phyloP scores from a whole-genome alignment of 2,888 invertebrate genomes.

The Synanthedon vespiformis region DNA sequence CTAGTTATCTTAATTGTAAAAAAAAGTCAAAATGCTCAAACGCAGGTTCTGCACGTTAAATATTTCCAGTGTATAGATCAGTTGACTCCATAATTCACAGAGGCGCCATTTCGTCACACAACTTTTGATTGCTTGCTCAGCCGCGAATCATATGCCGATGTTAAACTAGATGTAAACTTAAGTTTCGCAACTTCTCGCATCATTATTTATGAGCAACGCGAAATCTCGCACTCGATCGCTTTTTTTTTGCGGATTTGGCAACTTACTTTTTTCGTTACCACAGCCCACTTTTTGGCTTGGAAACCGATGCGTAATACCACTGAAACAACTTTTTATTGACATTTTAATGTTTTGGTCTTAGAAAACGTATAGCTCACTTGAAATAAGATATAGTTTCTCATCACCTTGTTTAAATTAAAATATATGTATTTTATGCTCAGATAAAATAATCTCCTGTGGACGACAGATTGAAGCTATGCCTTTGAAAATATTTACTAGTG shows the following conservation, averaged over 20 bases:
- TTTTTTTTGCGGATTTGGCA: slow-evolving; percentile 20
- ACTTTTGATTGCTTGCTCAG: slow-evolving; percentile 50
- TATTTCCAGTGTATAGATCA: too few species aligned
- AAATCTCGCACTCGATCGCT: slow-evolving; percentile 42
- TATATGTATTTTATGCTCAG: too few species aligned
- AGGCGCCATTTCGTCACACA: slow-evolving; percentile 13
- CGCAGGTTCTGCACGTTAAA: neutral
- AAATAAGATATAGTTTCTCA: too few species aligned
- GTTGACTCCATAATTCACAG: neutral
- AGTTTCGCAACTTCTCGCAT: slow-evolving; percentile 31
- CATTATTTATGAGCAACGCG: slow-evolving; percentile 45
- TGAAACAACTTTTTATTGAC: too few species aligned
- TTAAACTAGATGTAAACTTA: slow-evolving; percentile 26
- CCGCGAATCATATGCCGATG: slow-evolving; percentile 41
- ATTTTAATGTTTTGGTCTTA: too few species aligned
- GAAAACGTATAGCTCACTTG: too few species aligned
- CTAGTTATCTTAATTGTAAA: neutral
- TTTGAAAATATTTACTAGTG: too few species aligned
- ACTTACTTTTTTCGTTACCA: slow-evolving; percentile 16
- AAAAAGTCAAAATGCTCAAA: neutral
- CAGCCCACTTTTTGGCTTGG: slow-evolving; percentile 6
- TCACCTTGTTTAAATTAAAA: too few species aligned
- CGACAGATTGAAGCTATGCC: too few species aligned
- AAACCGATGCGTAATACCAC: slow-evolving; percentile 8
- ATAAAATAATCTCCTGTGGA: too few species aligned